Percentiles rank a stretch among this genome's conserved stretches.
Conservation (phyloP, 2,113 vertebrate genomes). For the Geothlypis trichas region DNA sequence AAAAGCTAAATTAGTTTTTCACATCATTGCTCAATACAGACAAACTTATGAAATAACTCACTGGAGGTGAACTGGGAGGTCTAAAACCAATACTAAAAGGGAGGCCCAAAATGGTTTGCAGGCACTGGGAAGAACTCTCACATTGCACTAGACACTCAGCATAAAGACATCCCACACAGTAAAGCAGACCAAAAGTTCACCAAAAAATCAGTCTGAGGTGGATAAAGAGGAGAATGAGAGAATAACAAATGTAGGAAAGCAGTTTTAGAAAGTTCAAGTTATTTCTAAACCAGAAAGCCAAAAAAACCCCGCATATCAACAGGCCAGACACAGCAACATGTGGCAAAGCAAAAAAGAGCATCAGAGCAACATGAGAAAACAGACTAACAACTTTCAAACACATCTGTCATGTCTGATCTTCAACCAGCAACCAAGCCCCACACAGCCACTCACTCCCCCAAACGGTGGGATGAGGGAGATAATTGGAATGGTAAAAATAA, state of each 20-base stretch:
- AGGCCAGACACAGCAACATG: background rate
- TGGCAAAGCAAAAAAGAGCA: background rate
- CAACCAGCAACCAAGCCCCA: background rate
- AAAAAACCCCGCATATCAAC: background rate
- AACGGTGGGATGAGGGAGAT: rapidly evolving
- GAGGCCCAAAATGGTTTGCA: background rate
- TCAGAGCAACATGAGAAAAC: background rate
- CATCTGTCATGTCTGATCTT: background rate
- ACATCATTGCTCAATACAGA: background rate
- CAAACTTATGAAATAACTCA: background rate
- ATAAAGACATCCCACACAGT: background rate
- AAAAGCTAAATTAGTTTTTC: background rate
- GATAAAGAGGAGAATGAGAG: background rate
- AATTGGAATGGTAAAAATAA: background rate
- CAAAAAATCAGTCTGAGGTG: background rate
- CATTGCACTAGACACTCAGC: background rate
- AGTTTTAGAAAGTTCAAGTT: background rate
- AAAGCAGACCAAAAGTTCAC: background rate
- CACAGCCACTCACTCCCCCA: rapidly evolving
- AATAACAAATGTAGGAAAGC: background rate
- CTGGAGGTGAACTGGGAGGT: background rate
- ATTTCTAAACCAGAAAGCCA: background rate
- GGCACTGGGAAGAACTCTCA: background rate
- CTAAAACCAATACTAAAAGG: background rate
- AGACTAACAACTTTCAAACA: background rate